Evolutionary conservation across 2,797 vertebrate species (phyloP), one percentile per base, ranked within the genome.

Genomic region (Microcaecilia unicolor): DNA sequence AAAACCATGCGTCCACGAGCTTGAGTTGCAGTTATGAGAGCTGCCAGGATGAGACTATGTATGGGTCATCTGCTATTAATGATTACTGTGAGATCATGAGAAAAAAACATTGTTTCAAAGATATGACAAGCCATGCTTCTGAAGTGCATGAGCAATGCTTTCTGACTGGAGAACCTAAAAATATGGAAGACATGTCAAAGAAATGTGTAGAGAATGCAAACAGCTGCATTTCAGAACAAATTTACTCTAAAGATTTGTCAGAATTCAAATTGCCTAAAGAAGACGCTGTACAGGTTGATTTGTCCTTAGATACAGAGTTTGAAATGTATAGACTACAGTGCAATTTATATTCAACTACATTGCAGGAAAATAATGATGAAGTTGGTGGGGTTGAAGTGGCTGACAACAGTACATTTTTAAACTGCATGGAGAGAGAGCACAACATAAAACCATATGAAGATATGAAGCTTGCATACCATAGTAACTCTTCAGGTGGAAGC

Each of bases 391-490:
- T 55, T 7, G 45, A 33, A 37, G 26, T 11, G 25, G n/a, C 11
- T 1, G 18, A 1, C 9, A 22, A 9, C 6, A 4, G 22, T 22
- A 12, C 3, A 0, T 22, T 11, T 8, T 14, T 19, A 2, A 7
- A 9, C 9, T 37, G 6, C 2, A 4, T 34, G 11, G 27, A 18
- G 10, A 37, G 16, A 24, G 25, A 24, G 15, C 37, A 12, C 1
- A 43, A 13, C 10, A 16, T 2, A 9, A 25, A 5, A 5, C 1
- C 16, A 1, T 31, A 13, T 6, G 69, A 74, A 10, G 60, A 64
- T 12, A 69, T 72, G 0, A 70, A 61, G 44, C 55, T 64, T 37
- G 69, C 71, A 2, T 78, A 74, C 14, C 34, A 64, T 29, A 75
- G 65, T 22, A 55, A 46, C 2, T 47, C 14, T 15, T 20, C 21